Conservation (phyloP, 2,113 vertebrate species). For the Stictonetta naevosa region DNA sequence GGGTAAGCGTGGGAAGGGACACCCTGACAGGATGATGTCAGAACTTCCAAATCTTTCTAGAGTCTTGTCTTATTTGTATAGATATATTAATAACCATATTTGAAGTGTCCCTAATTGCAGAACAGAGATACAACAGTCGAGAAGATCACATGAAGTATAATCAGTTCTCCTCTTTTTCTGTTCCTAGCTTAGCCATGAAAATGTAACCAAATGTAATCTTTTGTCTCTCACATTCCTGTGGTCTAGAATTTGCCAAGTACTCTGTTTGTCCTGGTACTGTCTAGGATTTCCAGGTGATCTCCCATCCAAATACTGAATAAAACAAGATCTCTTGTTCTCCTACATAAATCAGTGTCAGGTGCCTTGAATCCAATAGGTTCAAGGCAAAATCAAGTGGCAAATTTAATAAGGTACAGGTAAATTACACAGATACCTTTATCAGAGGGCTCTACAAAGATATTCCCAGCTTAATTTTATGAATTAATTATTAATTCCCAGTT, state of each 20-base stretch:
- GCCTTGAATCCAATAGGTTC: not conserved
- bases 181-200: not conserved
- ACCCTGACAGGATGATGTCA: accelerated
- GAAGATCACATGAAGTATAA: not conserved
- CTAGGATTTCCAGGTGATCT: not conserved
- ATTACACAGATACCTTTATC: not conserved
- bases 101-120: not conserved
- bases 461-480: not conserved
- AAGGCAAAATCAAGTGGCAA: not conserved
- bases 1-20: conserved; percentile 78
- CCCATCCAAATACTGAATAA: not conserved
- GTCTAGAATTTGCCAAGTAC: not conserved
- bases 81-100: not conserved
- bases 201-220: not conserved
- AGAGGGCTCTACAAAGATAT: not conserved
- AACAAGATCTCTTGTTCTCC: not conserved
- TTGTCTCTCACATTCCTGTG: not conserved
- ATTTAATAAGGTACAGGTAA: not conserved
- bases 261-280: not conserved
- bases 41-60: not conserved
- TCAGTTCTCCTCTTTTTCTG: not conserved
- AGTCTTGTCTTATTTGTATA: not conserved
- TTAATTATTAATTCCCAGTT: not conserved
- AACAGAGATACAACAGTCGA: not conserved
- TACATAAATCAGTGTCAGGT: not conserved